Base-by-base conservation (phyloP, 2,113 vertebrate species). In the Peucedramus taeniatus region DNA sequence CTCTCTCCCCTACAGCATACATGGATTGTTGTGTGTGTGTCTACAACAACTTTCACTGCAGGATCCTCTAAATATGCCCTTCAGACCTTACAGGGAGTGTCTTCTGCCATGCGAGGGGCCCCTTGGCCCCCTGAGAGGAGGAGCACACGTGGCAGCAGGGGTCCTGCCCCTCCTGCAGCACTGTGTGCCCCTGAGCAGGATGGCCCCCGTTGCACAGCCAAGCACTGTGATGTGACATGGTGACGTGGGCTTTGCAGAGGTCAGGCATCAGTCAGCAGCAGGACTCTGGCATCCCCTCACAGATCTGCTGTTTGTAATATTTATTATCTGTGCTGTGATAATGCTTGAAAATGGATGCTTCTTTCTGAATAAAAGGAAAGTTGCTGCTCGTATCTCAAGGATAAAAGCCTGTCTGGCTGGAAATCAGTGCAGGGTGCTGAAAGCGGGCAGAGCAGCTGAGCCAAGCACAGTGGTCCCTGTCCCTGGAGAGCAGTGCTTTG, bases 401-500 rank as follows among this genome's bases (percentile, higher is more conserved):
- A 83, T 95, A 96, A 95, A 97, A 95, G 83, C 86, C 80, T 77
- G 75, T 20, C 86, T 95, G 83, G 35, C 86, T 92, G 91, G 80
- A 78, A 92, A 82, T 94, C 72, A 89, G 89, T 31, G 39, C 83
- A 44, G 76, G 83, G 90, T 91, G 89, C 83, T 92, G 94, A 90
- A 87, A 96, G 86, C 0, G 1, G 83, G 60, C 80, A 78, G 65
- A 78, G 56, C 60, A 78, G 72, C 59, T 87, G 71, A 79, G 44
- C 69, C 53, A 78, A 53, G 35, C 56, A 40, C 1, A 5, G 19
- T 2, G 8, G 56, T 56, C 47, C 44, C 7, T 44, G 61, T 89
- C 89, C 44, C 65, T 4, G 3, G 61, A 71, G 65, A 81, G 80
- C 47, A 70, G 28, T 1, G 5, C 56, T 92, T 93, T 1, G 3